Base-by-base conservation (phyloP, 2,113 vertebrate species). In the Tachuris rubrigastra region DNA sequence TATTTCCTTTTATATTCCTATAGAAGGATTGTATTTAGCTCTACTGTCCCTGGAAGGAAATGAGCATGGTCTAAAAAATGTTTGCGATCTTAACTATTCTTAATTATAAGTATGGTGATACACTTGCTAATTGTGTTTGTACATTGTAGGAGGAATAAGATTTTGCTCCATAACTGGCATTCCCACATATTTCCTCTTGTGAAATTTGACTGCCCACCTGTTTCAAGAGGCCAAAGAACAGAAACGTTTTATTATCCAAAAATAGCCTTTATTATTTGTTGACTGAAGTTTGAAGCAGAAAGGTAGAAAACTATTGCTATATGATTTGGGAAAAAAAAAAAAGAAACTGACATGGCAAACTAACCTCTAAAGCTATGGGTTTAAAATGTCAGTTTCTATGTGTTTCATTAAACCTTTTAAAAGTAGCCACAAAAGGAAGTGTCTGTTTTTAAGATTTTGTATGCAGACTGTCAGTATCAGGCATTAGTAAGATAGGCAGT, bases 341-440 rank as follows among this genome's bases (percentile, higher is more conserved):
- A 42, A 73, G 21, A 68, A 81, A 75, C 44, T 60, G 79, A 92
- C 86, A 42, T 25, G 21, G 76, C 56, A 80, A 92, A 95, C 74
- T 72, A 89, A 87, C 82, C 91, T 89, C 87, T 75, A 92, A 75
- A 90, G 76, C 91, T 94, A 58, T 37, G n/a, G 63, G 90, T 96
- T 95, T 89, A 73, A 79, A 94, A 94, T 91, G 83, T 91, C 80
- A 46, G 42, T 82, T 90, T 88, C 79, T 91, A 1, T 93, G 90
- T 96, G 96, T 98, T 97, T 97, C 89, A 91, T 96, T 96, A 96
- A 97, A 94, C 82, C 80, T 47, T 95, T 95, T 96, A 83, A 95
- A 97, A 96, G 73, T 78, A 73, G 87, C 58, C 80, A 89, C 76
- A 92, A 95, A 96, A 88, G 49, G 71, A 87, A 92, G 69, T 91